Base-by-base conservation (phyloP, 2,888 invertebrate species). In the Dinocampus coccinellae region DNA sequence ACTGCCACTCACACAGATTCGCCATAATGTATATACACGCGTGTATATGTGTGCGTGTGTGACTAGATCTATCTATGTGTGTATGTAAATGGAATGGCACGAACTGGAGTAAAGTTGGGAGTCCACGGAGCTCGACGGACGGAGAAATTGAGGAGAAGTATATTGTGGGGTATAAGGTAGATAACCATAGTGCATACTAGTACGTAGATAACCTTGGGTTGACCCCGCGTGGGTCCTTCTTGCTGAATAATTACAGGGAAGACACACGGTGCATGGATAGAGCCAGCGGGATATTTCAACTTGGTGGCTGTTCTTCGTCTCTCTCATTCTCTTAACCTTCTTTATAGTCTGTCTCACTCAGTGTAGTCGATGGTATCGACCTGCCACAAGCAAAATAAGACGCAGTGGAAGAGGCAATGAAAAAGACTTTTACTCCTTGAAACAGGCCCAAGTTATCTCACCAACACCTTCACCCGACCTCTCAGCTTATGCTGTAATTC, bases 221-320 rank as follows among this genome's bases (percentile, higher is more conserved):
- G 81, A 80, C 78, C 79, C 80, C 80, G 81, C 80, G 75, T 75
- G 78, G 80, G 80, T 81, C 80, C 81, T 79, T 77, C 79, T 81
- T 81, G 85, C 84, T 86, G 86, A 86, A 86, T 86, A 86, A 86
- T 86, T 86, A 85, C 85, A 84, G 83, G 82, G 82, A 84, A 83
- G 82, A 82, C 80, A 78, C 78, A 77, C 73, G 20, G 22, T 26
- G 60, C 61, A 36, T 3, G 13, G 39, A 39, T 69, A 11, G 55
- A 55, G 76, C 77, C 78, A 82, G 81, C 83, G 81, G 81, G 82
- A 81, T 82, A 84, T 83, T 84, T 83, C 82, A 84, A 85, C 84
- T 82, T 83, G 82, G 82, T 84, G 82, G 81, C 81, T 84, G 82
- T 82, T 79, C 33, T 82, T 79, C 33, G 55, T 70, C 16, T 39